Evolutionary conservation across 2,888 invertebrate species (phyloP), one percentile per base, ranked within the genome.

Genomic region (Margaritifera margaritifera): DNA sequence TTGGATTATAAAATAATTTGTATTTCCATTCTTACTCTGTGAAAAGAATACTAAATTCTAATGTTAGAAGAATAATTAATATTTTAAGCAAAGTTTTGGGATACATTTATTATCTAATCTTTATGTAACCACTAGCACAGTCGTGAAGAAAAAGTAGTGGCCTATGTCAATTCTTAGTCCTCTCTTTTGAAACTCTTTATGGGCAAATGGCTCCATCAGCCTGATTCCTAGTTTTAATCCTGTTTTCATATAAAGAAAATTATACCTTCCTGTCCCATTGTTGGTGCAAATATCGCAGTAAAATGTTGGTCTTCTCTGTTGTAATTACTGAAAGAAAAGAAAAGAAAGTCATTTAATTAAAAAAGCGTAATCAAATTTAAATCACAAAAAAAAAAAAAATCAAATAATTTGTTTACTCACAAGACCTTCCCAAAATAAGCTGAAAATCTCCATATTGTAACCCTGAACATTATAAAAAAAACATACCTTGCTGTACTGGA

Each of bases 271-370:
- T 97, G 88, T 97, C 97, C 96, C 96, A 97, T 90, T 96, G 96
- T 86, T 97, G 96, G 85, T 97, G 97, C 77, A 98, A 92, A 90
- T 96, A 98, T 91, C 97, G 93, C 85, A 98, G 91, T 71, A 98
- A 92, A 86, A 98, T 97, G 88, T 96, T 97, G 62, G 96, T 95
- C 91, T 96, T 97, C 91, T 98, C 98, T 87, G 97, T 96, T 58
- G 97, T 97, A 88, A 98, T 98, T 83, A 97, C 96, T 95, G 92
- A 75, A 94, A 93, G 86, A 65, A 64, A 64, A 63, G 70, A 67
- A 24, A 42, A 74, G 51, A 67, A 62, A 20, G 20, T 15, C 22
- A 42, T 42, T 42, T 11, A 27, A 51, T n/a, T 20, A 64, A 0
- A 64, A n/a, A 65, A 57, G 22, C 24, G 24, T 51, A 22, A 51